A percentile compares a stretch with the other conserved stretches of the same genome.
These are phyloP conservation scores for Onthophagus taurus DNA, from an alignment of 1,140 invertebrate species.

Conservation along the genomic window DNA sequence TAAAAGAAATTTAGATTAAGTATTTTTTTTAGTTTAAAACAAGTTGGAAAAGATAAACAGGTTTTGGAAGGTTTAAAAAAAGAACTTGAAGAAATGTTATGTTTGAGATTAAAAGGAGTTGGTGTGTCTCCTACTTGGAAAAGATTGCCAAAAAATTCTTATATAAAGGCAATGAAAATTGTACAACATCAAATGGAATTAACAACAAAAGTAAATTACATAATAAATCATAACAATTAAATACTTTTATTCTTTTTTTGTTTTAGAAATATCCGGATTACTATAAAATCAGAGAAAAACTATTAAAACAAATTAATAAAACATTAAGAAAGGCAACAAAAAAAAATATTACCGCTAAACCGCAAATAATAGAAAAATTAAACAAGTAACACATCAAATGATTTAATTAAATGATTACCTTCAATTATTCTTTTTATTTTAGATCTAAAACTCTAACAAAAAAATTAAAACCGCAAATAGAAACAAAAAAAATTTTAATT, in stretches of 20 bases:
- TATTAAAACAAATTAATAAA: slow-evolving; percentile 17
- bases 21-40: slow-evolving; percentile 14
- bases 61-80: slow-evolving; percentile 20
- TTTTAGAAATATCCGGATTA: slow-evolving; percentile 18
- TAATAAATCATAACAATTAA: neutral
- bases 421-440: too few relatives aligned
- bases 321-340: slow-evolving; percentile 11
- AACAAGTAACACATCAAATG: too few relatives aligned
- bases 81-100: slow-evolving; percentile 23
- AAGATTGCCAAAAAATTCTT: slow-evolving; percentile 27
- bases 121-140: slow-evolving; percentile 31
- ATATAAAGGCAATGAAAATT: slow-evolving; percentile 27
- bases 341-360: neutral
- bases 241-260: neutral
- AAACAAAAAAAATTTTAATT: slow-evolving; percentile 4
- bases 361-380: too few relatives aligned
- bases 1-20: neutral
- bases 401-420: too few relatives aligned
- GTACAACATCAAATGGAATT: slow-evolving; percentile 30
- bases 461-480: slow-evolving; percentile 7
- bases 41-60: slow-evolving; percentile 14
- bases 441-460: too few relatives aligned
- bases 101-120: slow-evolving; percentile 23
- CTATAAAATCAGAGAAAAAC: slow-evolving; percentile 14
- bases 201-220: slow-evolving; percentile 23